Evolutionary conservation across 92 coral and sea anemone genomes (phyloP), one percentile per base, ranked within the genome.

Genomic region (Parazoanthus swiftii): DNA sequence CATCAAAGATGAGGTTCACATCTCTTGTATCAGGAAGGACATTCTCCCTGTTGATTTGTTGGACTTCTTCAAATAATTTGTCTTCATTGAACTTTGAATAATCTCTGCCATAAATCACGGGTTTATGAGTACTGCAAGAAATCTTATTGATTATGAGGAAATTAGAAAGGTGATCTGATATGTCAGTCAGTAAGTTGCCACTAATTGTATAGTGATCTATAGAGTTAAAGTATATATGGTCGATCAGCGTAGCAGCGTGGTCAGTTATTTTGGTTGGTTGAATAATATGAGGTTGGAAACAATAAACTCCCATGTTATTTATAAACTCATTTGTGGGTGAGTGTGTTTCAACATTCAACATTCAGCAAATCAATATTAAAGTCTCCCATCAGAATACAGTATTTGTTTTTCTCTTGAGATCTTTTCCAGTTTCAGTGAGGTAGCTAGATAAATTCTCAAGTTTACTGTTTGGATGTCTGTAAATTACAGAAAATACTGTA

Each of bases 141-240:
- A 89, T 42, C 72, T 82, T 90, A 39, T 81, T 90, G 43, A 90
- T 86, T 58, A 90, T 70, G 29, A 86, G 86, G 77, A 90, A 86
- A 63, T 86, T 86, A 1, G 92, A 85, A 70, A 90, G 92, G 58
- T 90, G 89, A 71, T 90, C 90, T 26, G 90, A 77, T 42, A 90
- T 80, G 46, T 90, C 89, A 90, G 36, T 72, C 38, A 90, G 44
- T 74, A 90, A 36, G 68, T 90, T 80, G 38, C 90, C 81, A 88
- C 90, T 81, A 54, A 88, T 81, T 11, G 68, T 50, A 33, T 87
- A 38, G 72, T 87, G 78, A 59, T 77, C 85, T 65, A 78, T 56
- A 1, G 89, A 77, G 81, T 88, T 88, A 80, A 88, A 88, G 59
- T 67, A 88, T 58, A 71, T 81, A 21, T 88, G 82, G 58, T 88